Evolutionary conservation across 1,140 invertebrate genomes (phyloP), one percentile per base, ranked within the genome.

Genomic region (Nasonia vitripennis): DNA sequence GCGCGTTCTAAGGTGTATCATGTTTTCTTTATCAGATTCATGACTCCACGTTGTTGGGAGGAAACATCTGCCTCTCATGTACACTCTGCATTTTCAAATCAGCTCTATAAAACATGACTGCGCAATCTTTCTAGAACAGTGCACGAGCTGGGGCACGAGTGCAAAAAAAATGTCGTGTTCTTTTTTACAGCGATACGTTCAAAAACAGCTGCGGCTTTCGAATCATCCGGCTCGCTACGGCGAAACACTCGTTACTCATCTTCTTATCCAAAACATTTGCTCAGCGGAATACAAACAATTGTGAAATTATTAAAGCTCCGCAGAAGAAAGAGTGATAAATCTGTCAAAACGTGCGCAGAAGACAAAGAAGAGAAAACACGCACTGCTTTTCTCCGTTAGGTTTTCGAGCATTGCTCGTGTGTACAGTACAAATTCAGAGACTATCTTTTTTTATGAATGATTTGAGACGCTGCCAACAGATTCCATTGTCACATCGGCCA

Each of bases 381-480:
- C 12, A 34, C n/a, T 48, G 70, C 68, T 81, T 73, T 81, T 81
- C 68, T 68, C 80, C 80, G 73, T 81, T 37, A 81, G 67, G 6
- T 31, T 80, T 62, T 70, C 34, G 41, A 70, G 68, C 5, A 37
- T 51, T 51, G 80, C 62, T 67, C 71, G 37, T 27, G 71, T 31
- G 41, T 68, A 9, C 31, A 14, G 78, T 45, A 23, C 78, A 68
- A 51, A 17, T 51, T 51, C 48, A 51, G 9, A 51, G 48, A 51
- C 48, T 17, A 17, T 27, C 27, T 27, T 27, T 27, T 27, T 27
- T 86, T 17, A 48, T 81, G 82, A 87, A 89, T 88, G 87, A 88
- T 90, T 89, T 87, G 87, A 48, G 37, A 87, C 81, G 79, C 84
- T 73, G 79, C 27, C 87, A 81, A 1, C n/a, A 14, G 3, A n/a